Conservation (phyloP, 1,140 invertebrate species). For the Neuroterus valhalla region DNA sequence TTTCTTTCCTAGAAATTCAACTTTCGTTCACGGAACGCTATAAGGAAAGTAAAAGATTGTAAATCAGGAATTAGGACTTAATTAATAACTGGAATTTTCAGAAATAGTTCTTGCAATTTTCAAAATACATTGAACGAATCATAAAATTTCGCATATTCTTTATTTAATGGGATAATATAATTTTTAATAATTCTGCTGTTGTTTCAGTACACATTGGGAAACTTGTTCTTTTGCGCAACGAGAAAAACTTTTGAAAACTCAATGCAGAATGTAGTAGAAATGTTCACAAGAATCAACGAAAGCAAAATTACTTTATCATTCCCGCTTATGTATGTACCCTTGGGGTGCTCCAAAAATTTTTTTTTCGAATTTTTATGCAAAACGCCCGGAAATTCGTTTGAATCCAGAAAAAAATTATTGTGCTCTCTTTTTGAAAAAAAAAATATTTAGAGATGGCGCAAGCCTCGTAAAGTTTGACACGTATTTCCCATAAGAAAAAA, state of each 20-base stretch:
- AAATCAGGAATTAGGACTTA: slow-evolving; percentile 4
- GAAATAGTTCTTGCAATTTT: background rate
- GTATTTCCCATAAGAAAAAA: no score
- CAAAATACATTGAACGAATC: background rate
- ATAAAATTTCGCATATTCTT: no score
- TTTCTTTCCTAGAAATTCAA: no score
- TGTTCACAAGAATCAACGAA: slow-evolving; percentile 45
- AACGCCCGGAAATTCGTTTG: no score
- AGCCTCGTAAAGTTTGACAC: no score
- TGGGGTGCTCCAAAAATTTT: no score
- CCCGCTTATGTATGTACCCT: no score
- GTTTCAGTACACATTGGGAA: slow-evolving; percentile 60
- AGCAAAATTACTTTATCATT: background rate
- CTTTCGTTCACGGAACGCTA: no score
- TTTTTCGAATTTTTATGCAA: no score
- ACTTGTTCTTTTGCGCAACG: slow-evolving; percentile 39
- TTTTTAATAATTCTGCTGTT: slow-evolving; percentile 18
- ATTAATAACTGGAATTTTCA: slow-evolving; percentile 8
- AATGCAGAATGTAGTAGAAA: slow-evolving; percentile 40
- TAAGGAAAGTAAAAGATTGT: slow-evolving; percentile 1
- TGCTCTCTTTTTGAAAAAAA: no score
- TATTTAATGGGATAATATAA: background rate
- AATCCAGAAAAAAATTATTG: no score
- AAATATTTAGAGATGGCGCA: no score
- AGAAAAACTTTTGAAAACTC: slow-evolving; percentile 47